Conservation (phyloP, 64 coral and sea anemone genomes). For the Stichodactyla mertensii region DNA sequence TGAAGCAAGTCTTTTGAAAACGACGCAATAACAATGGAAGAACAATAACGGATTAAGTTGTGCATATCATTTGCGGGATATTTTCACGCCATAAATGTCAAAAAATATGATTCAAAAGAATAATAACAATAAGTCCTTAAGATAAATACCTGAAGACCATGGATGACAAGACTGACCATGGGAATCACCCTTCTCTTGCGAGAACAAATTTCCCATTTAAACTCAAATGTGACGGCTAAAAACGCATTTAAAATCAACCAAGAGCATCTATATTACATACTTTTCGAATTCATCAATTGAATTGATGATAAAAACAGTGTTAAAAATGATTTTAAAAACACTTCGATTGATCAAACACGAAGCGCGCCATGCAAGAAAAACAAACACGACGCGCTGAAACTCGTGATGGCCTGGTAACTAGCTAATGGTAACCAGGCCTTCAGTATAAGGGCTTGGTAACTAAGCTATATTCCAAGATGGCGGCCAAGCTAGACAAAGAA, state of each 20-base stretch:
- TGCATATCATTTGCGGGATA: no score
- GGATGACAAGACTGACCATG: neutral
- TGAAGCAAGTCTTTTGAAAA: no score
- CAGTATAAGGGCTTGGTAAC: neutral
- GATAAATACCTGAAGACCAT: neutral
- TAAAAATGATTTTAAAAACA: neutral
- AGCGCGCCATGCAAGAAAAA: no score
- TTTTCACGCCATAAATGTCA: no score
- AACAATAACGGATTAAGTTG: no score
- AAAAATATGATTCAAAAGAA: neutral
- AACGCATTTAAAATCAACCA: neutral
- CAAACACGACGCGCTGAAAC: neutral
- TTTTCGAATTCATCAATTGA: neutral
- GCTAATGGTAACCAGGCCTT: neutral
- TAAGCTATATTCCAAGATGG: conserved; percentile 2
- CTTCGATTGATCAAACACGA: neutral
- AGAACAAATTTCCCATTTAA: neutral
- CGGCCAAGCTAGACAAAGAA: neutral
- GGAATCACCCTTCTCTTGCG: neutral
- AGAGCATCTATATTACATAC: neutral
- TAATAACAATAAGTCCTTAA: neutral
- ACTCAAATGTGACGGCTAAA: neutral
- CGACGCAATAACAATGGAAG: no score
- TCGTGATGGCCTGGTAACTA: neutral
- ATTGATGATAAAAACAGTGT: neutral